These are phyloP conservation scores for Brachystomella parvula DNA, from an alignment of 1,140 invertebrate species.

Conservation along the genomic window DNA sequence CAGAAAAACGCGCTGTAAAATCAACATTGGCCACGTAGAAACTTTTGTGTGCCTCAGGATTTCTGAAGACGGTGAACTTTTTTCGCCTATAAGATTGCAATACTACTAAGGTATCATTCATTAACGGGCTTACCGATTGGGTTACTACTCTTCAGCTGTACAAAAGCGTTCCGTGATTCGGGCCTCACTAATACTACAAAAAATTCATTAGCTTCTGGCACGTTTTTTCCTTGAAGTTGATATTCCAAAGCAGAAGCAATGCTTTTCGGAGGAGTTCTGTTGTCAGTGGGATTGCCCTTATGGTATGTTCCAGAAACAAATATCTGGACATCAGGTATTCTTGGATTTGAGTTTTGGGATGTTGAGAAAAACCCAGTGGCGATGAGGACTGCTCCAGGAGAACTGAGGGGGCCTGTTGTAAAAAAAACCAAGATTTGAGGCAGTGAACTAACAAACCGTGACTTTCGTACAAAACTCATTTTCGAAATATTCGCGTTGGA, in stretches of 20 bases:
- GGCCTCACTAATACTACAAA: conserved; percentile 30
- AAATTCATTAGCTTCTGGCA: conserved; percentile 69
- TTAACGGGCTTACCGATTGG: background rate
- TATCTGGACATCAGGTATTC: background rate
- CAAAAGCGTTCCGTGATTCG: background rate
- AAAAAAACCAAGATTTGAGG: too few species aligned
- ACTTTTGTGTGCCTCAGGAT: too few species aligned
- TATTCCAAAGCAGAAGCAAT: background rate
- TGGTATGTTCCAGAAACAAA: background rate
- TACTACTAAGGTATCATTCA: background rate
- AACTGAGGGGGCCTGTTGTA: conserved; percentile 2
- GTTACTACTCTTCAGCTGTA: background rate
- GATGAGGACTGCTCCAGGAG: background rate
- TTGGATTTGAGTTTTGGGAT: background rate
- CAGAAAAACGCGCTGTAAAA: too few species aligned
- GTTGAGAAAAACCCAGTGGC: background rate
- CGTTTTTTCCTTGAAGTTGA: conserved; percentile 63
- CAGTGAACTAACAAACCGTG: too few species aligned
- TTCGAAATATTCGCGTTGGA: too few species aligned
- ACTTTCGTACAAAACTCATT: too few species aligned
- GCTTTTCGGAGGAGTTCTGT: too few species aligned
- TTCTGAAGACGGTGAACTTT: too few species aligned
- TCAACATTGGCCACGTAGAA: too few species aligned
- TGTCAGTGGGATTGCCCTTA: background rate
- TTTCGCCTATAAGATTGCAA: background rate